A percentile compares a stretch with the other conserved stretches of the same genome.
These are phyloP conservation scores for Drosophila trapezifrons DNA, from an alignment of 1,140 invertebrate species.

Conservation along the genomic window DNA sequence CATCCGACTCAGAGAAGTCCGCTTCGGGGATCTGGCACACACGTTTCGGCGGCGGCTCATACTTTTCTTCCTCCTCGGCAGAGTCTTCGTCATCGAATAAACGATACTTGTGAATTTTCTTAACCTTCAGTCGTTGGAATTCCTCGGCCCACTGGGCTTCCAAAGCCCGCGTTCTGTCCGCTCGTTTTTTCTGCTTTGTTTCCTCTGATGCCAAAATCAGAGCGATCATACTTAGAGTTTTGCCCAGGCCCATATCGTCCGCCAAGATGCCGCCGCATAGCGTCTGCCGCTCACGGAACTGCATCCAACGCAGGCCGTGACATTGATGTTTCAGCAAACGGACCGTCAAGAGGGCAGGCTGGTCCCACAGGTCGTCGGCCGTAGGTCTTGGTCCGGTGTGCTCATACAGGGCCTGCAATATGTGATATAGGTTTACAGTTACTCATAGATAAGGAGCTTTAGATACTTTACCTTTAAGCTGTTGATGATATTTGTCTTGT, in stretches of 20 bases:
- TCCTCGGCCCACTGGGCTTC: slow-evolving; percentile 16
- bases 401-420: slow-evolving; percentile 42
- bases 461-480: slow-evolving; percentile 38
- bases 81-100: slow-evolving; percentile 39
- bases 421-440: neutral
- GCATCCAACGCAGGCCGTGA: slow-evolving; percentile 90
- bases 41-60: neutral
- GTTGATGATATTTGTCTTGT: slow-evolving; percentile 47
- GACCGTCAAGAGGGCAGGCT: slow-evolving; percentile 36
- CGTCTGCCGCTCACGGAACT: slow-evolving; percentile 91
- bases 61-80: slow-evolving; percentile 2
- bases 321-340: slow-evolving; percentile 43
- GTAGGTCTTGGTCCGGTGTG: slow-evolving; percentile 6
- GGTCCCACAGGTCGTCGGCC: slow-evolving; percentile 12
- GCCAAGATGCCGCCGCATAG: slow-evolving; percentile 57
- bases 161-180: neutral
- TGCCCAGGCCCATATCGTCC: slow-evolving; percentile 84
- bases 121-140: slow-evolving; percentile 1
- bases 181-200: slow-evolving; percentile 8
- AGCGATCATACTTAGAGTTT: slow-evolving; percentile 96
- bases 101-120: neutral
- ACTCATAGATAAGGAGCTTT: no score
- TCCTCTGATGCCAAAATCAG: slow-evolving; percentile 86
- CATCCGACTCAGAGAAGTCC: neutral
- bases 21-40: neutral